phyloP scores from a whole-genome alignment of 1,140 invertebrate genomes.

The Megalonaias nervosa region DNA sequence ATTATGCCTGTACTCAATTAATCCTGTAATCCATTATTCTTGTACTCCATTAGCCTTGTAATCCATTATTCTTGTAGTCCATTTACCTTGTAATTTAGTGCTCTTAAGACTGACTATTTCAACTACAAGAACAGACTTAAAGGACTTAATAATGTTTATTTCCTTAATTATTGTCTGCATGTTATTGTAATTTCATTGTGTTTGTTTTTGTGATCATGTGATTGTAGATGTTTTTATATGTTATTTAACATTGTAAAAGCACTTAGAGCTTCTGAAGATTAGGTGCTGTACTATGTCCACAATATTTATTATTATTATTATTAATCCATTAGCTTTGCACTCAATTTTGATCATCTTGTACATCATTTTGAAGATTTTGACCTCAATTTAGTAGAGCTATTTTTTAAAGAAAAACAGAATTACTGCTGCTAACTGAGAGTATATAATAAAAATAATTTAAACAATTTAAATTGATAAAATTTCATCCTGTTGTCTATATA shows the following conservation, averaged over 20 bases:
- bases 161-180: not conserved
- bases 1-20: too few species aligned
- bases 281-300: not conserved
- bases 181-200: not conserved
- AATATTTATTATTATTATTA: not conserved
- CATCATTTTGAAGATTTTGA: too few species aligned
- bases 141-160: too few species aligned
- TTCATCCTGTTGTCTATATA: too few species aligned
- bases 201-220: not conserved
- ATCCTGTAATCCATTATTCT: too few species aligned
- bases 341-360: not conserved
- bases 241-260: not conserved
- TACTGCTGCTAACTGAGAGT: not conserved
- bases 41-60: too few species aligned
- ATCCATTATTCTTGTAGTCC: too few species aligned
- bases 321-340: not conserved
- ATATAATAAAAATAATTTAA: slow-evolving; percentile 16
- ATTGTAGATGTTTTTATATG: not conserved
- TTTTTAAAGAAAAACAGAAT: not conserved
- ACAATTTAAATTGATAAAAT: slow-evolving; percentile 10
- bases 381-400: not conserved
- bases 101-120: too few species aligned
- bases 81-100: too few species aligned
- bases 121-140: too few species aligned
- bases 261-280: slow-evolving; percentile 4